Conservation (phyloP, 1,140 invertebrate species). For the Apis cerana region DNA sequence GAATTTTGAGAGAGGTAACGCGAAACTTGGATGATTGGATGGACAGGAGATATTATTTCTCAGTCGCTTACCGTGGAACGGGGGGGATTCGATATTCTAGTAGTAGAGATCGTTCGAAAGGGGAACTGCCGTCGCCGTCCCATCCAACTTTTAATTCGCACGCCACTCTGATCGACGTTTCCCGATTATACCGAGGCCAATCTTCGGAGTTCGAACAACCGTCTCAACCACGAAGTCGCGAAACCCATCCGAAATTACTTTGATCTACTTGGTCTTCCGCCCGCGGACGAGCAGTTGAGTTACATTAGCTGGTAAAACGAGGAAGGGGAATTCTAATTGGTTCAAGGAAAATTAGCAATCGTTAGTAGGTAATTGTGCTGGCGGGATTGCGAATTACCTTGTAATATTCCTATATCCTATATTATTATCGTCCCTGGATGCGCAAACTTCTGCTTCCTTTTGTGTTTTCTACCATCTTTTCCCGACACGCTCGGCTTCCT, state of each 20-base stretch:
- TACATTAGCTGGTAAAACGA: not conserved
- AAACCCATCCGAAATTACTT: conserved; percentile 19
- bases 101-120: not conserved
- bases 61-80: too few relatives aligned
- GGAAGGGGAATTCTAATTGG: conserved; percentile 59
- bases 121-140: not conserved
- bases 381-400: conserved; percentile 49
- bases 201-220: conserved; percentile 23
- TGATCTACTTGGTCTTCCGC: conserved; percentile 23
- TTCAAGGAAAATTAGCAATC: conserved; percentile 59
- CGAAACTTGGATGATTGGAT: too few relatives aligned
- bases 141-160: not conserved
- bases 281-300: conserved; percentile 19
- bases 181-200: conserved; percentile 9
- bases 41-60: too few relatives aligned
- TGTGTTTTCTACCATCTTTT: too few relatives aligned
- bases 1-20: too few relatives aligned
- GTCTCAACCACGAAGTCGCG: conserved; percentile 9
- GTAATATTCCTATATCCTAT: not conserved
- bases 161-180: not conserved
- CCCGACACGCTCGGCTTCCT: too few relatives aligned
- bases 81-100: not conserved
- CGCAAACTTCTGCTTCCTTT: too few relatives aligned
- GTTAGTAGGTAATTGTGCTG: conserved; percentile 53
- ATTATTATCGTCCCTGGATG: not conserved